Base-by-base conservation (phyloP, 2,113 vertebrate genomes). In the Ceyx melanurus region DNA sequence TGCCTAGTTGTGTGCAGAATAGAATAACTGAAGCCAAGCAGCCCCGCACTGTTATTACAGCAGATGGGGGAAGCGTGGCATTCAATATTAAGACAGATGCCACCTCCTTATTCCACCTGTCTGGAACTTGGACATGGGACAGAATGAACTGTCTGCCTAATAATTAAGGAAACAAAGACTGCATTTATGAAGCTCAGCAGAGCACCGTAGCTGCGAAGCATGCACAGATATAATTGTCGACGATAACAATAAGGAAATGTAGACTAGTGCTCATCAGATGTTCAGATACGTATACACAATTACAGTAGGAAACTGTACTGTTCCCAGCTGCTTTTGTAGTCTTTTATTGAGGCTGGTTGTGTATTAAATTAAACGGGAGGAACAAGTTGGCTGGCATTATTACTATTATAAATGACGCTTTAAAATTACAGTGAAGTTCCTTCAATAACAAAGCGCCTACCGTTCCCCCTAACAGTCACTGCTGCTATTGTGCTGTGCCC, bases 31-130 rank as follows among this genome's bases (percentile, higher is more conserved):
- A 98, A 98, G 98, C 98, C 98, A 98, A 98, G 97, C 98, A 97
- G 96, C 97, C 96, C 94, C 80, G 96, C 96, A 26, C 97, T 96
- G 97, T 97, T 97, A 95, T 97, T 94, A 96, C 97, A 86, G 98
- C 98, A 98, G 98, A 98, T 98, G 98, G 98, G 97, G 97, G 97
- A 98, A 98, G 98, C 98, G 97, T 97, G 98, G 98, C 98, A 98
- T 98, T 98, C 97, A 98, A 97, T 98, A 97, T 98, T 97, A 98
- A 98, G 98, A 98, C 98, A 98, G 98, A 98, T 98, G 98, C 98
- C 97, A 97, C 97, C 98, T 98, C 97, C 97, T 98, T 97, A 96
- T 97, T 97, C 98, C 98, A 98, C 98, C 98, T 98, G 98, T 98
- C 98, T 98, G 97, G 96, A 98, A 98, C 98, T 98, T 98, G 98